Conservation (phyloP, 2,797 vertebrate species). For the Pangasius djambal region DNA sequence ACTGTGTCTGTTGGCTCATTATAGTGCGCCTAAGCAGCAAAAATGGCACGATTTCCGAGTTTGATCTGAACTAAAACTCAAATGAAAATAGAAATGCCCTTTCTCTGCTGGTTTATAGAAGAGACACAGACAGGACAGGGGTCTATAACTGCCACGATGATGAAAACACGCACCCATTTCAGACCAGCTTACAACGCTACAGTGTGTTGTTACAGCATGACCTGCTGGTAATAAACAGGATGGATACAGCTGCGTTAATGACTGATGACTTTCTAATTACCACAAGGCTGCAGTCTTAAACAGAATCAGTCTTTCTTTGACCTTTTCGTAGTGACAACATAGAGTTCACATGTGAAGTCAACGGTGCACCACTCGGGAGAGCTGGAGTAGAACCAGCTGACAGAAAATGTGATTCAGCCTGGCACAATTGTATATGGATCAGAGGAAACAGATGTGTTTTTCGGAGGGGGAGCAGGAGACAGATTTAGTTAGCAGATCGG, state of each 20-base stretch:
- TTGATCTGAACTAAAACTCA: too few species aligned
- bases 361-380: slow-evolving; percentile 3
- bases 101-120: not conserved
- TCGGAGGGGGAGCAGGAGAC: slow-evolving; percentile 37
- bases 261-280: not conserved
- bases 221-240: not conserved
- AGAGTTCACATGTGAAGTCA: slow-evolving; percentile 24
- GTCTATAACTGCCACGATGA: too few species aligned
- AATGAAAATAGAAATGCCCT: too few species aligned
- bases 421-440: slow-evolving; percentile 18
- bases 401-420: slow-evolving; percentile 30
- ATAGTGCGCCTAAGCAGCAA: too few species aligned
- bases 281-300: not conserved
- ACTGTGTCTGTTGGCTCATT: too few species aligned
- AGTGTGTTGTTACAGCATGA: not conserved
- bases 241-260: not conserved
- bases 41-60: too few species aligned
- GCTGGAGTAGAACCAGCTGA: slow-evolving; percentile 30
- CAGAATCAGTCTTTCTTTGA: not conserved
- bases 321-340: slow-evolving; percentile 14
- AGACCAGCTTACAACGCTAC: too few species aligned
- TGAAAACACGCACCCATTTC: too few species aligned
- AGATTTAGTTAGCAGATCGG: slow-evolving; percentile 43
- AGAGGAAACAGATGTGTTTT: slow-evolving; percentile 52
- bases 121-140: not conserved